phyloP scores from a whole-genome alignment of 2,797 vertebrate genomes.

The Urosaurus nigricauda region DNA sequence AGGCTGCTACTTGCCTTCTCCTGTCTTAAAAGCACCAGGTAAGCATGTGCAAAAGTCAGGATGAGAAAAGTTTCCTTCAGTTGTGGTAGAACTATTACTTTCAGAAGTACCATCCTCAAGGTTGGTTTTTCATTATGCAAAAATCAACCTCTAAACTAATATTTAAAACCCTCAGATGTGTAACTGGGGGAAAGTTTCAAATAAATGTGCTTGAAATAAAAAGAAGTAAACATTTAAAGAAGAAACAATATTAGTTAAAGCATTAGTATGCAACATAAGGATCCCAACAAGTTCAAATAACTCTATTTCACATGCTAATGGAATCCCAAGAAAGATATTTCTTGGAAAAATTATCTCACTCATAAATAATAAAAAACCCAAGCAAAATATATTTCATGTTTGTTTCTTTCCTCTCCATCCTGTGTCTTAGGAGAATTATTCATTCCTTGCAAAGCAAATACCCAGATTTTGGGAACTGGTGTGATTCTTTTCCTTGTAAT shows the following conservation, averaged over 20 bases:
- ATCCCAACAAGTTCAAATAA: background rate
- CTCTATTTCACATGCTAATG: background rate
- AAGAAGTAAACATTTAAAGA: background rate
- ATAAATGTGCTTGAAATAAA: background rate
- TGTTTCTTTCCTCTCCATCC: background rate
- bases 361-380: conserved; percentile 8
- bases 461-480: background rate
- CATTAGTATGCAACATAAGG: background rate
- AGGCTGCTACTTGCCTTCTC: too few relatives aligned
- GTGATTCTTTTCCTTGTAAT: background rate
- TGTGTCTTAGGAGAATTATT: background rate
- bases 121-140: background rate
- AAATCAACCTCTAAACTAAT: background rate
- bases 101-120: background rate
- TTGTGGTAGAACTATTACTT: background rate
- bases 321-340: conserved; percentile 11
- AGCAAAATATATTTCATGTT: background rate
- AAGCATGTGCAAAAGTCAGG: background rate
- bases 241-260: background rate
- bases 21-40: background rate
- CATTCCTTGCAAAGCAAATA: background rate
- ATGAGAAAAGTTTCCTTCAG: background rate
- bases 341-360: background rate
- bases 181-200: background rate
- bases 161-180: background rate